These are phyloP conservation scores for Megalops cyprinoides DNA, from an alignment of 2,797 vertebrate species.

Conservation along the genomic window DNA sequence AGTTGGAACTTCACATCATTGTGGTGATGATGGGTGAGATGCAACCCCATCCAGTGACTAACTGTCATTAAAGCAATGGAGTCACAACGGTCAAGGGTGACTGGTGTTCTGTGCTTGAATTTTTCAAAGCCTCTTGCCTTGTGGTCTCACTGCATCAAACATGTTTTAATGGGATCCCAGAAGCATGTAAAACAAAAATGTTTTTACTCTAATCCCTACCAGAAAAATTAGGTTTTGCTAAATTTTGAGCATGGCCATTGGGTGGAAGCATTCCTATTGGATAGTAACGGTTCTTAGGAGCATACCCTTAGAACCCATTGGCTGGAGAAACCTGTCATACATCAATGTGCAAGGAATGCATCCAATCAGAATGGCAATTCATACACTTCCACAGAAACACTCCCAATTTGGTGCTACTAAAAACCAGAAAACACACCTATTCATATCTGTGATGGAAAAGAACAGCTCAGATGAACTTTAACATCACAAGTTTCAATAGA, in stretches of 20 bases:
- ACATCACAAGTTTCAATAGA: neutral
- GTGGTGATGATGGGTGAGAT: neutral
- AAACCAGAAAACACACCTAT: slow-evolving; percentile 11
- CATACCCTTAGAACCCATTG: neutral
- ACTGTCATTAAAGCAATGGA: neutral
- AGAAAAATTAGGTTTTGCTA: neutral
- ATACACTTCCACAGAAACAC: neutral
- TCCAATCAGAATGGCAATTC: neutral
- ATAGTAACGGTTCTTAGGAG: neutral
- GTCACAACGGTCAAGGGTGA: neutral
- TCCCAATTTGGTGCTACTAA: neutral
- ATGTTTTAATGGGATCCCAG: neutral
- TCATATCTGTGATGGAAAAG: neutral
- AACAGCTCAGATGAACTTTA: neutral
- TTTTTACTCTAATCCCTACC: neutral
- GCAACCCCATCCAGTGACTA: neutral
- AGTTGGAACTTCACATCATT: neutral
- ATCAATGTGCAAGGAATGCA: neutral
- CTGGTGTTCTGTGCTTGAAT: neutral
- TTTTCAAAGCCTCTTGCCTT: neutral
- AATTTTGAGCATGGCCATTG: no score
- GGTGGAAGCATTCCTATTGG: neutral
- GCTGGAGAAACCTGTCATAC: neutral
- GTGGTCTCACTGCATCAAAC: no score
- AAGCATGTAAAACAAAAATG: neutral